These are phyloP conservation scores for Pseudococcus longispinus DNA, from an alignment of 2,888 invertebrate species.

Conservation along the genomic window DNA sequence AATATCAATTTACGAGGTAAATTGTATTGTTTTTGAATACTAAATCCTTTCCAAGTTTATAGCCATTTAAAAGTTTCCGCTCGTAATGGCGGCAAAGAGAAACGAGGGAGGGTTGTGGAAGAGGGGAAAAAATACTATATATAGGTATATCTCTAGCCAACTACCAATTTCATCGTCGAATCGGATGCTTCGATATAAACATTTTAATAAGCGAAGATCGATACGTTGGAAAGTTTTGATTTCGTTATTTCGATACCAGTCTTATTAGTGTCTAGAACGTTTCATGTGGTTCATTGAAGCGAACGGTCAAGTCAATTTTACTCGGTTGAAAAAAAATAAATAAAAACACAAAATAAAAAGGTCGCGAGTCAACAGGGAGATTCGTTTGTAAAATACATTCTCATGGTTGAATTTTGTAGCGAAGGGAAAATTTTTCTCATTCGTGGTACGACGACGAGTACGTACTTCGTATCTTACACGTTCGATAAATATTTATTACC, in stretches of 20 bases:
- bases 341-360: not conserved
- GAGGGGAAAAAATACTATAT: not conserved
- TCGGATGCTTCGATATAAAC: constrained; percentile 2
- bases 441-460: not conserved
- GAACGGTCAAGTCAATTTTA: constrained; percentile 37
- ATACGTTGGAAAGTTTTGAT: constrained; percentile 31
- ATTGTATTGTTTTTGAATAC: not conserved
- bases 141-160: not conserved
- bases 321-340: not conserved
- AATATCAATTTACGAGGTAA: constrained; percentile 18
- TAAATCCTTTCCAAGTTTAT: not conserved
- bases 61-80: not conserved
- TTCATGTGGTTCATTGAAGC: constrained; percentile 32
- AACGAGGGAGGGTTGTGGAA: not conserved
- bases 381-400: not conserved
- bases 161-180: not conserved
- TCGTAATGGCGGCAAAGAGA: not conserved
- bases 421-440: not conserved
- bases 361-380: constrained; percentile 5
- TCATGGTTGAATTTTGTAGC: not conserved
- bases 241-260: not conserved
- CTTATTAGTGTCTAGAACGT: constrained; percentile 6
- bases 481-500: not conserved
- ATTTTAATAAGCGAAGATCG: constrained; percentile 12
- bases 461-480: not conserved